Conservation (phyloP, 2,888 invertebrate genomes). For the Galerucella nymphaeae region DNA sequence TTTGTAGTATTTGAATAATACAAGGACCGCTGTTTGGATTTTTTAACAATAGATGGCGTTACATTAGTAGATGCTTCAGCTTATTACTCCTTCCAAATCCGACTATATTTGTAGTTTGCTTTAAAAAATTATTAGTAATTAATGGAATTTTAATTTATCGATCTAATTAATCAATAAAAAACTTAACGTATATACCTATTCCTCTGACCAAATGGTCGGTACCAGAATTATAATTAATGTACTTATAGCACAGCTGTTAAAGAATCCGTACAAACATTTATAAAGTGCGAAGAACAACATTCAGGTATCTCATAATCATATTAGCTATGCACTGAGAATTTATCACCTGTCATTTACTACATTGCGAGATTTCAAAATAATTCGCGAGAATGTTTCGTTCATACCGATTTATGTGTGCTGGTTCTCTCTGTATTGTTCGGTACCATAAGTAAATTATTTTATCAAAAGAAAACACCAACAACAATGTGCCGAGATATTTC, state of each 20-base stretch:
- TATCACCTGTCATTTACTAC: slow-evolving; percentile 51
- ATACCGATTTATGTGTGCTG: slow-evolving; percentile 44
- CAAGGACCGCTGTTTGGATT: neutral
- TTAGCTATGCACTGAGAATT: slow-evolving; percentile 51
- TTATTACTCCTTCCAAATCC: too few species aligned
- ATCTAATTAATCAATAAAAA: neutral
- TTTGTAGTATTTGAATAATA: neutral
- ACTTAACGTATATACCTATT: neutral
- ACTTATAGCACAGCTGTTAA: slow-evolving; percentile 44
- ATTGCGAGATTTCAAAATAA: slow-evolving; percentile 50
- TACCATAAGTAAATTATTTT: slow-evolving; percentile 28
- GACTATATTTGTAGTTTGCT: too few species aligned
- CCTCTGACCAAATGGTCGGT: slow-evolving; percentile 16
- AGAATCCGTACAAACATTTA: slow-evolving; percentile 48
- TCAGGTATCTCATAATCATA: slow-evolving; percentile 52
- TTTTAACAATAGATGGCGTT: neutral
- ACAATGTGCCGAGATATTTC: slow-evolving; percentile 9
- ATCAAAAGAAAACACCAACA: slow-evolving; percentile 26
- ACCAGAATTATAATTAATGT: slow-evolving; percentile 41
- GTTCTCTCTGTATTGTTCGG: slow-evolving; percentile 27
- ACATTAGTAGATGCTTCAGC: neutral
- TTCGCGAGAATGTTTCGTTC: slow-evolving; percentile 41
- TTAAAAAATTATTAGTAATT: too few species aligned
- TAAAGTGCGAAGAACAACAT: slow-evolving; percentile 53
- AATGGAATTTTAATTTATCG: neutral